phyloP scores from a whole-genome alignment of 2,888 invertebrate species.

The Drosophila villosipedis region DNA sequence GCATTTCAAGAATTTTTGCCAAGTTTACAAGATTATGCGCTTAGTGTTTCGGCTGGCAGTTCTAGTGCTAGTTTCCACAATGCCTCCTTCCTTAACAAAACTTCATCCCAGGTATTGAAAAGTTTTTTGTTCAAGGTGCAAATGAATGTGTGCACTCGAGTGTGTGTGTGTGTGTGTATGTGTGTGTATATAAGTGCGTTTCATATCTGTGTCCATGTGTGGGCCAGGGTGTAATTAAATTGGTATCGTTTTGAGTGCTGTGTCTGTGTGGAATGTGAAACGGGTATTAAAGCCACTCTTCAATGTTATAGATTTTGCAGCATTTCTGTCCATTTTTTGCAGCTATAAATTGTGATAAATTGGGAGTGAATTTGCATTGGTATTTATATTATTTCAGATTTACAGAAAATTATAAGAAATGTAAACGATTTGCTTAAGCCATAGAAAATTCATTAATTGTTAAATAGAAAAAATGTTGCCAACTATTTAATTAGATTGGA shows the following conservation, averaged over 20 bases:
- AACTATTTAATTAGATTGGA: neutral
- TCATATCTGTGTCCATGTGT: conserved; percentile 19
- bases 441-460: neutral
- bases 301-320: conserved; percentile 19
- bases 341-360: neutral
- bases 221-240: conserved; percentile 68
- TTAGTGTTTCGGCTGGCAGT: conserved; percentile 62
- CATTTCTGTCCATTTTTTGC: neutral
- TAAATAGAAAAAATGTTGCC: neutral
- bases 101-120: conserved; percentile 56
- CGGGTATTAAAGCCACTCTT: conserved; percentile 32
- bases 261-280: conserved; percentile 17
- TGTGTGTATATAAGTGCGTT: conserved; percentile 7
- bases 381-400: neutral
- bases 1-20: conserved; percentile 75
- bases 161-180: conserved; percentile 8
- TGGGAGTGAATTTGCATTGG: neutral
- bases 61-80: conserved; percentile 14
- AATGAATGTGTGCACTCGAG: conserved; percentile 28
- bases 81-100: conserved; percentile 31
- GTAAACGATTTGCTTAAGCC: neutral
- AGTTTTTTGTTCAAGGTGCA: conserved; percentile 66
- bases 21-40: conserved; percentile 80
- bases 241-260: conserved; percentile 41
- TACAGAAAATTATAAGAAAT: neutral